These are phyloP conservation scores for Lutraria rhynchaena DNA, from an alignment of 1,140 invertebrate species.

Conservation along the genomic window DNA sequence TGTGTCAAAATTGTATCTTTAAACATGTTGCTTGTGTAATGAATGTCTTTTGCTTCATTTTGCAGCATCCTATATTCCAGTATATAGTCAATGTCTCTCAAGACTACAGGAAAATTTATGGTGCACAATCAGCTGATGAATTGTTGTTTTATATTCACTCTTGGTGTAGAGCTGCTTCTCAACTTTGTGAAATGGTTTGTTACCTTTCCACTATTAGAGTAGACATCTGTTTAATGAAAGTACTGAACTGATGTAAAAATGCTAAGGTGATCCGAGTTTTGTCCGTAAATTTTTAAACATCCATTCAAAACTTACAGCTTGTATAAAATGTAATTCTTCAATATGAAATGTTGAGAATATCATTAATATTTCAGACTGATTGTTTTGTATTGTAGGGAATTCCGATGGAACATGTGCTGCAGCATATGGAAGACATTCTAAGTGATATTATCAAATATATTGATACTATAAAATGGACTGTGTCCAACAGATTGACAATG, in stretches of 20 bases:
- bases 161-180: not conserved
- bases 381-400: constrained; percentile 7
- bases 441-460: constrained; percentile 1
- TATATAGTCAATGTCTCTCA: constrained; percentile 6
- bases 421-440: constrained; percentile 2
- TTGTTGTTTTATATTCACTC: constrained; percentile 10
- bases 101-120: constrained; percentile 7
- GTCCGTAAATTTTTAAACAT: too few relatives aligned
- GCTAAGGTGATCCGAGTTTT: too few relatives aligned
- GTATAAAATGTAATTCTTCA: too few relatives aligned
- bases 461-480: not conserved
- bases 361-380: not conserved
- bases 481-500: not conserved
- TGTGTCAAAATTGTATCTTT: not conserved
- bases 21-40: not conserved
- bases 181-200: constrained; percentile 13
- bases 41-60: not conserved
- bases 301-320: too few relatives aligned
- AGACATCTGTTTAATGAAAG: too few relatives aligned
- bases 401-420: not conserved
- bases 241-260: too few relatives aligned
- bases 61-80: constrained; percentile 13
- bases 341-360: too few relatives aligned
- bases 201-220: too few relatives aligned
- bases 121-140: constrained; percentile 3